Evolutionary conservation across 1,140 invertebrate genomes (phyloP), one percentile per base, ranked within the genome.

Genomic region (Trichonephila inaurata): DNA sequence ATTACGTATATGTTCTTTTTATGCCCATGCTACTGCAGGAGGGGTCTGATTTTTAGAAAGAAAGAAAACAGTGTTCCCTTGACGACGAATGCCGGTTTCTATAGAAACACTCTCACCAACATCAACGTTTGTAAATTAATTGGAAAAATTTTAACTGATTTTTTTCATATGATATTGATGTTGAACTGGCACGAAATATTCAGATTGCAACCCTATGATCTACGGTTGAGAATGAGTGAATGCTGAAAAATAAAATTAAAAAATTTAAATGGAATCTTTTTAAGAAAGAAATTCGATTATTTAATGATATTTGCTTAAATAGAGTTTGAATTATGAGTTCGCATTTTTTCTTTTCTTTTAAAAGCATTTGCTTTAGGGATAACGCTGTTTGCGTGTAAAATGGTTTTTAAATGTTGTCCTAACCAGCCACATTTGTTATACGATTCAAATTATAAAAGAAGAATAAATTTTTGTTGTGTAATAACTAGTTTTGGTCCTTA

Each of bases 111-210:
- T 60, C 21, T 44, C 85, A 62, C 21, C 85, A 61, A 87, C 58
- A 87, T 64, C 85, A 87, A 58, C 51, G 51, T 19, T 62, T 28
- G 85, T n/a, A 87, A 87, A 87, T 87, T 87, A 87, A 87, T 87
- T 87, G 85, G 21, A 87, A 87, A 87, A 87, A 87, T 61, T 87
- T 87, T 87, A 87, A 87, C 85, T 16, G 4, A 72, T 72, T 72
- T 72, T 72, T 72, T 72, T 33, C 69, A 28, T 3, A 6, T 12
- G n/a, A 33, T 24, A 72, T 72, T 72, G 69, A 72, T 72, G 69
- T 33, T 4, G 69, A 33, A 28, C 16, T 72, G 24, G 69, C 69
- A 72, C 69, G 69, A 28, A 24, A 72, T 72, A 72, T 33, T 28
- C 24, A 33, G 2, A 72, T 33, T 72, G n/a, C 18, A 16, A 28